Conservation (phyloP, 2,888 invertebrate species). For the Pandemis corylana region DNA sequence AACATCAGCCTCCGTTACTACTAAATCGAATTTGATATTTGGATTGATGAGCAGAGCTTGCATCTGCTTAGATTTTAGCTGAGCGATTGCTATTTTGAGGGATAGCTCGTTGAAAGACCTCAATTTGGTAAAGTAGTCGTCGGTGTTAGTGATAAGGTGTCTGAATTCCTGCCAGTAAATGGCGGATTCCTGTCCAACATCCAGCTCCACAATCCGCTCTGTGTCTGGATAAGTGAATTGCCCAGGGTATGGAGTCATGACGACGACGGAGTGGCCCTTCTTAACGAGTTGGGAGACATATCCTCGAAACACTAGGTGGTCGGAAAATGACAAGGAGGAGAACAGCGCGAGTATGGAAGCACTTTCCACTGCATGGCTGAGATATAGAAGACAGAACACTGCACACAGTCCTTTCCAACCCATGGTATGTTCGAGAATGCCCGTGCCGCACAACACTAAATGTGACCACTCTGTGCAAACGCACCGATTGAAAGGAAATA, state of each 20-base stretch:
- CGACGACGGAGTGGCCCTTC: conserved; percentile 68
- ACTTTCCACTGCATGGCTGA: conserved; percentile 53
- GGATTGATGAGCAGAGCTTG: conserved; percentile 70
- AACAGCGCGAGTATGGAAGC: conserved; percentile 73
- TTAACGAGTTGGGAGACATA: conserved; percentile 68
- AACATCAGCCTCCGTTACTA: conserved; percentile 83
- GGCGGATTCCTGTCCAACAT: conserved; percentile 70
- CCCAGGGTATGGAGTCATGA: conserved; percentile 79
- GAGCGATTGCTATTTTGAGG: conserved; percentile 70
- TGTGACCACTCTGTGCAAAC: conserved; percentile 46
- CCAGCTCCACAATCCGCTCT: conserved; percentile 71
- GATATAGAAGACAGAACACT: conserved; percentile 52
- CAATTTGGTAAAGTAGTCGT: conserved; percentile 67
- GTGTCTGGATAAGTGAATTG: conserved; percentile 66
- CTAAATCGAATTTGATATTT: conserved; percentile 82
- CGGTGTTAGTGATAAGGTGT: conserved; percentile 65
- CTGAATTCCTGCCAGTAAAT: conserved; percentile 72
- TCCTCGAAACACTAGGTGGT: conserved; percentile 72
- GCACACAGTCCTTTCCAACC: conserved; percentile 48
- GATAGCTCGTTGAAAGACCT: conserved; percentile 65
- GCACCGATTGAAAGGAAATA: conserved; percentile 50
- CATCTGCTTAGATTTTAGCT: conserved; percentile 74
- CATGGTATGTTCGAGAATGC: conserved; percentile 51
- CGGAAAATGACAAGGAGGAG: conserved; percentile 73
- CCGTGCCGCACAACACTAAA: conserved; percentile 44